Evolutionary conservation across 1,140 invertebrate genomes (phyloP).

Genomic region (Drosophila albomicans): DNA sequence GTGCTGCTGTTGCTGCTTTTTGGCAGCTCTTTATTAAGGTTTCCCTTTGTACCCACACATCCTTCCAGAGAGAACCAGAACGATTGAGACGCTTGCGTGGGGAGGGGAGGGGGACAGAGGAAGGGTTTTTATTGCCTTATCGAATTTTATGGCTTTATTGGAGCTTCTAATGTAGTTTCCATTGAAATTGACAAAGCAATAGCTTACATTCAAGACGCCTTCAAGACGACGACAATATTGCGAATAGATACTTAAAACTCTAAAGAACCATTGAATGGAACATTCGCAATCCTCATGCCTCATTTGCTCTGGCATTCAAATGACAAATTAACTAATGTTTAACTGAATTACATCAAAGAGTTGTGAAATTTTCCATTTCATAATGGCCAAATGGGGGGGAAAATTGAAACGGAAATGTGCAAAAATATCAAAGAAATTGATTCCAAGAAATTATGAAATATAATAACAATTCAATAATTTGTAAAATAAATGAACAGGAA

Average conservation of each 20-base stretch:
- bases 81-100: neutral
- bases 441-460: neutral
- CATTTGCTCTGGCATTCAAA: neutral
- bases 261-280: neutral
- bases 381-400: neutral
- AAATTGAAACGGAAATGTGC: neutral
- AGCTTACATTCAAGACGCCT: slow-evolving; percentile 9
- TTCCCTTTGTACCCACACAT: slow-evolving; percentile 31
- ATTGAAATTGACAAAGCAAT: slow-evolving; percentile 43
- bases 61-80: neutral
- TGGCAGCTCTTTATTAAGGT: slow-evolving; percentile 79
- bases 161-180: slow-evolving; percentile 68
- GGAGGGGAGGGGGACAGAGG: neutral
- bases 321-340: slow-evolving; percentile 8
- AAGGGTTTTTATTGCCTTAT: slow-evolving; percentile 72
- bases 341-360: slow-evolving; percentile 5
- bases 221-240: neutral
- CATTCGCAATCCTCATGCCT: neutral
- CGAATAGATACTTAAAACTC: slow-evolving; percentile 1
- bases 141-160: slow-evolving; percentile 79
- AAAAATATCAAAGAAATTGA: neutral
- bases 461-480: neutral
- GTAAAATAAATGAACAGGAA: neutral
- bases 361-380: neutral
- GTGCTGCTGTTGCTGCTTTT: slow-evolving; percentile 51